These are phyloP conservation scores for Atrina japonica DNA, from an alignment of 2,888 invertebrate species.

Conservation along the genomic window DNA sequence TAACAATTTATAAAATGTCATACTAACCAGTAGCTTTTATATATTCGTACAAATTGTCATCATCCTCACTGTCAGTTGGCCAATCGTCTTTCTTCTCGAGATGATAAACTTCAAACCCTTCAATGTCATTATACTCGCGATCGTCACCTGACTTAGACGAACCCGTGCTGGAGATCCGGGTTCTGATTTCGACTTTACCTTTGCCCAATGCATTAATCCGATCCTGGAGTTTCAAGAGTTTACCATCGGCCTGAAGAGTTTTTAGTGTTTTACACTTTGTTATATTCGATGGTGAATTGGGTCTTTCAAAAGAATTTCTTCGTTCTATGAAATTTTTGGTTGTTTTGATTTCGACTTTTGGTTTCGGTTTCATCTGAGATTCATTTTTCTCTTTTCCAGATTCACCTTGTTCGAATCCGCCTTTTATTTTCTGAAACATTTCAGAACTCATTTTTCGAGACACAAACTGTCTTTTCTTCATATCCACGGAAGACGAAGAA, in stretches of 20 bases:
- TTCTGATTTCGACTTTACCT: slow-evolving; percentile 25
- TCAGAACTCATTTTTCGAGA: slow-evolving; percentile 57
- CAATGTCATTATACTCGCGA: slow-evolving; percentile 35
- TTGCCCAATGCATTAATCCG: slow-evolving; percentile 28
- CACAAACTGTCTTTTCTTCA: slow-evolving; percentile 16
- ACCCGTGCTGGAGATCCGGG: slow-evolving; percentile 19
- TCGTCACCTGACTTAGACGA: slow-evolving; percentile 17
- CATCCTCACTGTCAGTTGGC: slow-evolving; percentile 30
- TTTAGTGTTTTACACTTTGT: slow-evolving; percentile 25
- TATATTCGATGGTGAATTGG: slow-evolving; percentile 17
- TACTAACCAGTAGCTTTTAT: slow-evolving; percentile 39
- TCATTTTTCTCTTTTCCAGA: background rate
- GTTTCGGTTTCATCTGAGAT: slow-evolving; percentile 24
- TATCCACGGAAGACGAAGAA: background rate
- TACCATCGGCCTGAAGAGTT: slow-evolving; percentile 29
- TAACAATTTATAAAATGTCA: background rate
- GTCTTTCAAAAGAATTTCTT: slow-evolving; percentile 40
- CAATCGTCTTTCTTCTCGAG: slow-evolving; percentile 21
- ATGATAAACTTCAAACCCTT: slow-evolving; percentile 20
- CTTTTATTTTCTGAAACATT: slow-evolving; percentile 57
- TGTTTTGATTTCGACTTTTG: slow-evolving; percentile 32
- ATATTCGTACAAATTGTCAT: slow-evolving; percentile 38
- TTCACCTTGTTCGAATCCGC: slow-evolving; percentile 53
- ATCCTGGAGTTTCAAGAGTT: slow-evolving; percentile 32
- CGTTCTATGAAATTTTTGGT: slow-evolving; percentile 30